phyloP scores from a whole-genome alignment of 2,113 vertebrate genomes.

The Prunella himalayana region DNA sequence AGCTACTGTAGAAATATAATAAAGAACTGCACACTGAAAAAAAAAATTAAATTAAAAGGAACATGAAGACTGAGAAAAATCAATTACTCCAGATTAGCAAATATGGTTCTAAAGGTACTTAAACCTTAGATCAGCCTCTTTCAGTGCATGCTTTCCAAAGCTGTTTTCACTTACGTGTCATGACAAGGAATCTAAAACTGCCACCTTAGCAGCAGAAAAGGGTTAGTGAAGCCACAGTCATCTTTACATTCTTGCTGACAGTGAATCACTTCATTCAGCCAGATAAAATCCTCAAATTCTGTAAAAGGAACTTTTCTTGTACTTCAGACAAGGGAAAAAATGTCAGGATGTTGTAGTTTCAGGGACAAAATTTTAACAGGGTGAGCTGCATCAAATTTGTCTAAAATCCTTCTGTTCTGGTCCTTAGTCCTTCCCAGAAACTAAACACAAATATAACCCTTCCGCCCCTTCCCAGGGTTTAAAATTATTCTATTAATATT shows the following conservation, averaged over 20 bases:
- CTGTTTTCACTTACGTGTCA: not conserved
- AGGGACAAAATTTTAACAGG: not conserved
- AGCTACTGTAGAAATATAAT: not conserved
- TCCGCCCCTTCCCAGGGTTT: rapidly evolving
- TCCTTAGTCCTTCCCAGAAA: not conserved
- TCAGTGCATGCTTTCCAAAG: not conserved
- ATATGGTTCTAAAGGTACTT: not conserved
- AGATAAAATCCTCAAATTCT: not conserved
- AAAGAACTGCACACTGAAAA: not conserved
- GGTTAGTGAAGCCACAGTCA: not conserved
- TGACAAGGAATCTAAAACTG: not conserved
- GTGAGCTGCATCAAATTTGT: not conserved
- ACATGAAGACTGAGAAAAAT: slow-evolving; percentile 17
- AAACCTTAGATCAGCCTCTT: not conserved
- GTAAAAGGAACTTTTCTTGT: not conserved
- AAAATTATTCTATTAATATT: not conserved
- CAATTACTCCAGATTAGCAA: not conserved
- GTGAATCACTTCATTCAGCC: not conserved
- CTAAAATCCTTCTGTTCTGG: not conserved
- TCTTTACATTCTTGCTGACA: slow-evolving; percentile 27
- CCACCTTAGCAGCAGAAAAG: not conserved
- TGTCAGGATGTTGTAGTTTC: not conserved
- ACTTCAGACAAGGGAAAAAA: not conserved
- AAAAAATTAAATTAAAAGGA: not conserved
- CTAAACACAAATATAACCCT: not conserved